These are phyloP conservation scores for Smutsia temminckii DNA, from an alignment of 2,797 vertebrate genomes.

Conservation along the genomic window DNA sequence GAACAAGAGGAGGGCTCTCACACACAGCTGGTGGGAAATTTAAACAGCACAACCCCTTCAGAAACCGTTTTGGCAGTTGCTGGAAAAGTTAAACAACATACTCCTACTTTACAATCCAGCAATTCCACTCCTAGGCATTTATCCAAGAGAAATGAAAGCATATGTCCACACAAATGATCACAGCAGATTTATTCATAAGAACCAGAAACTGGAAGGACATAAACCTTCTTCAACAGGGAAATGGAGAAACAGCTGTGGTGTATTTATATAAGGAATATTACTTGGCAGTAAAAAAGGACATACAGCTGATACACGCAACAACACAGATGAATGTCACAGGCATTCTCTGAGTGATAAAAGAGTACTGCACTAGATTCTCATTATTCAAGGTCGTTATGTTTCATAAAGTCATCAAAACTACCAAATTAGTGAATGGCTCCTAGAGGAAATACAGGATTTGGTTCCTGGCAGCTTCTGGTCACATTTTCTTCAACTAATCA, in stretches of 20 bases:
- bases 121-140: neutral
- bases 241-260: too few relatives aligned
- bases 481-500: neutral
- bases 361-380: rapidly evolving
- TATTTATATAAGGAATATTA: neutral
- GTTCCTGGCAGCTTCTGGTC: neutral
- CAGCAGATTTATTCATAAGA: neutral
- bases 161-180: neutral
- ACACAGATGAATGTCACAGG: neutral
- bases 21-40: too few relatives aligned
- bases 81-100: neutral
- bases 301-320: neutral
- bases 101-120: rapidly evolving
- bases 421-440: rapidly evolving
- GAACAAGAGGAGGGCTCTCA: neutral
- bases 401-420: neutral
- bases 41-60: rapidly evolving
- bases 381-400: rapidly evolving
- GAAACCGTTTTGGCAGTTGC: neutral
- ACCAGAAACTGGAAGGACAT: neutral
- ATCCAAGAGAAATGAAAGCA: neutral
- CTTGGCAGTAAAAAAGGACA: neutral
- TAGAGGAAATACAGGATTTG: neutral
- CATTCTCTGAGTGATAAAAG: neutral
- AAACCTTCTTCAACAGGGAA: neutral